Conservation (phyloP, 2,113 vertebrate species). For the Rhinichthys klamathensis region DNA sequence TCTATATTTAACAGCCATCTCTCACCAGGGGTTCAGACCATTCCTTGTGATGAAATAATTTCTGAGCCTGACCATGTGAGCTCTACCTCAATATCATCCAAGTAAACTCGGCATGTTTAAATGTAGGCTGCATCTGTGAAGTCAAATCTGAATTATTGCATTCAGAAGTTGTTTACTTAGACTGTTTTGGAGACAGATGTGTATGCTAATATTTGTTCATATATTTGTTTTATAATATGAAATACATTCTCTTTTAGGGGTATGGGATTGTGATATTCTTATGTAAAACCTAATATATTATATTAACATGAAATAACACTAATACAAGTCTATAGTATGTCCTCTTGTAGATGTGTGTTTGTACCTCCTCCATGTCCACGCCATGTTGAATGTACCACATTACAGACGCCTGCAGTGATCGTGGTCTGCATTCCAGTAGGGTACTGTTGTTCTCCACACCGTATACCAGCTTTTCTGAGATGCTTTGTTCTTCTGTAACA, state of each 20-base stretch:
- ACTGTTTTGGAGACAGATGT: too few relatives aligned
- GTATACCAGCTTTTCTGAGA: slow-evolving; percentile 79
- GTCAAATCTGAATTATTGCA: too few relatives aligned
- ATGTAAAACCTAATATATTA: too few relatives aligned
- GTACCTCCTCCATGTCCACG: slow-evolving; percentile 84
- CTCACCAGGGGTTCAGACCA: not conserved
- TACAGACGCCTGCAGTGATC: slow-evolving; percentile 91
- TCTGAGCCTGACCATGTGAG: not conserved
- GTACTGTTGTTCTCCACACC: slow-evolving; percentile 93
- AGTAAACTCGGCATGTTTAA: too few relatives aligned
- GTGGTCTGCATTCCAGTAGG: slow-evolving; percentile 89
- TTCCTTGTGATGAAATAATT: not conserved
- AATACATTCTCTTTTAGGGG: not conserved
- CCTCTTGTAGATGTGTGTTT: not conserved
- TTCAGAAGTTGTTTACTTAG: too few relatives aligned
- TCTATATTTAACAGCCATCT: slow-evolving; percentile 13
- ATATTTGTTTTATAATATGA: too few relatives aligned
- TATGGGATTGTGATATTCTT: not conserved
- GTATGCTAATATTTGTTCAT: too few relatives aligned
- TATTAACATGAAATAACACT: too few relatives aligned
- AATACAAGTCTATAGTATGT: not conserved
- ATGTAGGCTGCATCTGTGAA: too few relatives aligned
- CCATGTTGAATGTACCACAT: slow-evolving; percentile 87
- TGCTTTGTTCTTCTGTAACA: slow-evolving; percentile 63
- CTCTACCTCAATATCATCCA: not conserved